Base-by-base conservation (phyloP, 2,797 vertebrate genomes). In the Florisuga fusca region DNA sequence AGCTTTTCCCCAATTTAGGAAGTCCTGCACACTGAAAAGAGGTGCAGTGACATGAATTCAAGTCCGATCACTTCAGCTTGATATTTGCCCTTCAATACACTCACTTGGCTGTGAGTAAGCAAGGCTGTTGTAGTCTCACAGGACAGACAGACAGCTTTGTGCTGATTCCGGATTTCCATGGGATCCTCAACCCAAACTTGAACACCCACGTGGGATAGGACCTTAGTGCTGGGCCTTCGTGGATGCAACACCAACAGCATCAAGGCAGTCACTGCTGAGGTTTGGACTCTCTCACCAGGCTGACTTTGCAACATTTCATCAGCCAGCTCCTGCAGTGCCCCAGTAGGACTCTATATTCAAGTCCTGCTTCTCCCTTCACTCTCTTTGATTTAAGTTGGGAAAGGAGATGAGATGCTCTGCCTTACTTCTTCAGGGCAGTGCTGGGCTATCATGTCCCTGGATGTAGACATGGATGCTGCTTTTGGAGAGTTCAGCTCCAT, bases 111-210 rank as follows among this genome's bases (percentile, higher is more conserved):
- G 26, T 0, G 1, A 64, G 31, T 2, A 29, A 57, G 17, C 46
- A 41, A 33, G 41, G 41, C 23, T 26, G 23, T 4, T 2, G 0
- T 0, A 0, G 7, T 73, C 79, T 26, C 8, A 3, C 1, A 5
- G 72, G 63, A 54, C 55, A 48, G 55, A 34, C 9, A 27, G 55
- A 36, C 0, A 3, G 21, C 12, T 46, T 19, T 22, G 48, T 41
- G 58, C 77, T 90, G 27, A 50, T 68, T 78, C 77, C 83, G 75
- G 83, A 89, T 83, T 61, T 63, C 63, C 59, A 38, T 2, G 26
- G 91, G 58, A 50, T 33, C 53, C 22, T 66, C 91, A 72, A 19
- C 84, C 66, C 74, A 34, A 81, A 88, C 14, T 74, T 80, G 73
- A 46, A 19, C 62, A 51, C 15, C 34, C 57, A 7, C 12, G 10